Evolutionary conservation across 2,888 invertebrate genomes (phyloP).

Genomic region (Cantharis lateralis): DNA sequence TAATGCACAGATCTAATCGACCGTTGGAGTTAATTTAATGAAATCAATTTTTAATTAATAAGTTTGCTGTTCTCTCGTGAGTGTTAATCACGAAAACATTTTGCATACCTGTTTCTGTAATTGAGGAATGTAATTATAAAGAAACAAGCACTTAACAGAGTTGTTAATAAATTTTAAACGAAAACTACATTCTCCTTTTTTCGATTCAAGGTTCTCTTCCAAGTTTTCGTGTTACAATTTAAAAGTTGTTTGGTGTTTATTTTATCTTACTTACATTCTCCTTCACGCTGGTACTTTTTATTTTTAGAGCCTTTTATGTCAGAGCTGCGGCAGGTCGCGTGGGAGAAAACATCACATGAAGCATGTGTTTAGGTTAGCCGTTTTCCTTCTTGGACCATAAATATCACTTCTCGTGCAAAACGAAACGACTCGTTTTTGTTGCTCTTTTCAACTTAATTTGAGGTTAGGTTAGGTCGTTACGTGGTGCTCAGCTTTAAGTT

Average conservation of each 20-base stretch:
- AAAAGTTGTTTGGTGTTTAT: conserved; percentile 36
- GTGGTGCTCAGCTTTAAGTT: neutral
- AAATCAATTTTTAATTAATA: neutral
- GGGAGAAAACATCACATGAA: conserved; percentile 44
- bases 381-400: conserved; percentile 10
- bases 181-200: neutral
- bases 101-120: neutral
- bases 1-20: neutral
- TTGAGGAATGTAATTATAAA: neutral
- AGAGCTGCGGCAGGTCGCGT: conserved; percentile 38
- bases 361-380: conserved; percentile 40
- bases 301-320: conserved; percentile 39
- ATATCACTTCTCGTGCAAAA: conserved; percentile 6
- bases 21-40: neutral
- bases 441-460: neutral
- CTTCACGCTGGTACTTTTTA: conserved; percentile 34
- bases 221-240: neutral
- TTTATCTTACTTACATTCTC: conserved; percentile 49
- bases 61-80: neutral
- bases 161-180: neutral
- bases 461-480: neutral
- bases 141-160: neutral
- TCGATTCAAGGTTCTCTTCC: neutral
- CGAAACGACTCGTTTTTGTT: neutral
- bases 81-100: neutral